A percentile compares a stretch with the other conserved stretches of the same genome.
phyloP scores from a whole-genome alignment of 2,888 invertebrate genomes.

The Sylvicola cinctus region DNA sequence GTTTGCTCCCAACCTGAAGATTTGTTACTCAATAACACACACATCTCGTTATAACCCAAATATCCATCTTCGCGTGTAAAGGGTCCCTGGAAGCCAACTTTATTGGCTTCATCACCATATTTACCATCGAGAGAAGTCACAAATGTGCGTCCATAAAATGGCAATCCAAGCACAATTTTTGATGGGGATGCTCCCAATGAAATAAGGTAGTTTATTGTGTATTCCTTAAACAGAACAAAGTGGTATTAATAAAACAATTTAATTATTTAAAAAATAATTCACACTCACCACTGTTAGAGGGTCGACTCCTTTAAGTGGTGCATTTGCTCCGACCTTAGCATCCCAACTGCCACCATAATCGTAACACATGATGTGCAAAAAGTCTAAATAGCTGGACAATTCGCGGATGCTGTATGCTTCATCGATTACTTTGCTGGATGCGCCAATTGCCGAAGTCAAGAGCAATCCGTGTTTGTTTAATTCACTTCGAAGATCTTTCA shows the following conservation, averaged over 20 bases:
- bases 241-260: constrained; percentile 3
- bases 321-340: constrained; percentile 49
- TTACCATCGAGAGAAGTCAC: constrained; percentile 20
- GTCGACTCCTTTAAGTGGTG: constrained; percentile 39
- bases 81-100: constrained; percentile 52
- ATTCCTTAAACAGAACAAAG: constrained; percentile 32
- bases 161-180: constrained; percentile 64
- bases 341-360: constrained; percentile 82
- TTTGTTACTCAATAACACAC: constrained; percentile 34
- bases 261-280: not conserved
- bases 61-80: constrained; percentile 62
- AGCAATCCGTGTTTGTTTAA: constrained; percentile 46
- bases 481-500: constrained; percentile 53
- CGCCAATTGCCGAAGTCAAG: constrained; percentile 65
- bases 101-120: constrained; percentile 26
- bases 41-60: constrained; percentile 76
- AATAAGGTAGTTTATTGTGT: constrained; percentile 52
- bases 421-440: constrained; percentile 53
- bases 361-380: constrained; percentile 71
- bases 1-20: constrained; percentile 40
- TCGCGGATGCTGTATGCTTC: constrained; percentile 54
- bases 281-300: constrained; percentile 29
- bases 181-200: constrained; percentile 48
- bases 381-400: constrained; percentile 44
- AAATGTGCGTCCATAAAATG: constrained; percentile 69